Evolutionary conservation across 2,113 vertebrate genomes (phyloP), one percentile per base, ranked within the genome.

Genomic region (Xiphias gladius): DNA sequence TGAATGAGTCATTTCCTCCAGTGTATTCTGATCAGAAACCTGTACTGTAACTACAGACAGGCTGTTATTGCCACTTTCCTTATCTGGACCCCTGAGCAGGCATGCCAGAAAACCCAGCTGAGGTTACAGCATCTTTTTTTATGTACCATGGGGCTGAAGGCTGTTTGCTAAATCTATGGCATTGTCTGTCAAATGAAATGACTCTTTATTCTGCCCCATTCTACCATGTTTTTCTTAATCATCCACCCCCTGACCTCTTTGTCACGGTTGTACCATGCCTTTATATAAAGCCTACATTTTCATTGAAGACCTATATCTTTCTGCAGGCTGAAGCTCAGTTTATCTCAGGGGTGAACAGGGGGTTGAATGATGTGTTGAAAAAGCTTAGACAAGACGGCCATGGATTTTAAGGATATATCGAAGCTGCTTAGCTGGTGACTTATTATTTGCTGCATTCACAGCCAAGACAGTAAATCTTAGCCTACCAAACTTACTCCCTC

Each of bases 321-420:
- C 46, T 72, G 41, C 58, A 55, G 24, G 64, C 66, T 64, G 64
- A 52, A 30, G 46, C 43, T 8, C 28, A 83, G 39, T 91, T 91
- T 83, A 80, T 92, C 75, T 70, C 26, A 61, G 9, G 14, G 19
- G 66, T 32, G 20, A 83, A 84, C 57, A 22, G 32, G 41, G 14
- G 17, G 32, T 39, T 90, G 74, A 88, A 74, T 79, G 54, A 82
- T 85, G 61, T 83, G 65, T 75, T 72, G 70, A 84, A 77, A 87
- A 52, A 77, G 67, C 63, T 41, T n/a, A 80, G 59, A 66, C 77
- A 83, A 76, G 79, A 85, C 82, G 46, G 54, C 71, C 73, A 71
- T 85, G 76, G 85, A 89, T 91, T 91, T 86, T 86, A 82, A 86
- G 78, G 86, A 90, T 88, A 88, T 90, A 90, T 88, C 9, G 79